phyloP scores from a whole-genome alignment of 2,888 invertebrate genomes.

The Folsomia candida region DNA sequence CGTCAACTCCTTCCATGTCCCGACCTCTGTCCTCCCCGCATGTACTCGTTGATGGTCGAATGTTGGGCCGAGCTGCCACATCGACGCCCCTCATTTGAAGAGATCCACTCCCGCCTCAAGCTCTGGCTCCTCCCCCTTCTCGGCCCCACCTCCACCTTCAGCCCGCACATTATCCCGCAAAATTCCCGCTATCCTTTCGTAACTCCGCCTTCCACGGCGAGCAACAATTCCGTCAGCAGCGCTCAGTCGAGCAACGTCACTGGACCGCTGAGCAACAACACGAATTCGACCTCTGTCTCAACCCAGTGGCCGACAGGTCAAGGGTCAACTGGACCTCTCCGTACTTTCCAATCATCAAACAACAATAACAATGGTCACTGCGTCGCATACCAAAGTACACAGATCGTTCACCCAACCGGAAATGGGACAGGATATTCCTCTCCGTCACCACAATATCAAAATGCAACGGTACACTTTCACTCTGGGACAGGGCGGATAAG shows the following conservation, averaged over 20 bases:
- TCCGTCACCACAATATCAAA: background rate
- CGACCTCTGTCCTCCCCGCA: conserved; percentile 78
- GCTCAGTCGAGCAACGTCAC: conserved; percentile 55
- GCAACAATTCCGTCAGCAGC: conserved; percentile 51
- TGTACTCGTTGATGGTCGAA: conserved; percentile 95
- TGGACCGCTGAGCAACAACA: conserved; percentile 58
- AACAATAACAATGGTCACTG: background rate
- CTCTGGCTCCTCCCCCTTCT: conserved; percentile 60
- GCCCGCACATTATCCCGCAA: background rate
- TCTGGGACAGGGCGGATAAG: conserved; percentile 20
- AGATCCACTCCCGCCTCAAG: conserved; percentile 77
- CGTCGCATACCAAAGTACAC: background rate
- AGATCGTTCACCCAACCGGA: background rate
- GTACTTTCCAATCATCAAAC: conserved; percentile 14
- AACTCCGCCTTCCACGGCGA: conserved; percentile 43
- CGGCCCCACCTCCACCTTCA: background rate
- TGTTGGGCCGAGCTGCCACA: conserved; percentile 96
- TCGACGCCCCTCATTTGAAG: conserved; percentile 85
- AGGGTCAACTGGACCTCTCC: conserved; percentile 5
- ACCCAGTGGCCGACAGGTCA: conserved; percentile 21
- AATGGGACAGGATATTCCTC: background rate
- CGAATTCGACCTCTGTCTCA: conserved; percentile 56
- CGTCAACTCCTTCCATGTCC: conserved; percentile 90
- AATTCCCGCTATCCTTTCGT: conserved; percentile 20
- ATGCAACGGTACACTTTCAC: conserved; percentile 31